A percentile compares a stretch with the other conserved stretches of the same genome.
phyloP scores from a whole-genome alignment of 2,113 vertebrate genomes.

The Reinhardtius hippoglossoides region DNA sequence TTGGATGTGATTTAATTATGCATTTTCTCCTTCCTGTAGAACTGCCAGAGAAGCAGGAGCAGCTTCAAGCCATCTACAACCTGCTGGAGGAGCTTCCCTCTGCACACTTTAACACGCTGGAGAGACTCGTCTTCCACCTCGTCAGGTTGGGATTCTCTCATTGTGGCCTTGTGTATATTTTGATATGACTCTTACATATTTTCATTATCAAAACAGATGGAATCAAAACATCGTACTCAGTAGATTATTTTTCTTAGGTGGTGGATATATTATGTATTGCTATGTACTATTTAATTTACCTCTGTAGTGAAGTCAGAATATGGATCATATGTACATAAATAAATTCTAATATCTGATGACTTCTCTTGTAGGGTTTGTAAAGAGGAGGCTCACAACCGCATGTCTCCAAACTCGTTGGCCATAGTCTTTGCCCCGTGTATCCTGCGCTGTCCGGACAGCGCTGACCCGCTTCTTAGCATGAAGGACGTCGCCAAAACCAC shows the following conservation, averaged over 20 bases:
- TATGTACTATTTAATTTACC: neutral
- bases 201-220: neutral
- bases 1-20: neutral
- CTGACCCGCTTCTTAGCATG: slow-evolving; percentile 95
- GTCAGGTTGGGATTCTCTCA: slow-evolving; percentile 85
- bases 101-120: slow-evolving; percentile 89
- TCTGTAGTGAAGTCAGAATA: neutral
- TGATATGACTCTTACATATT: too few species aligned
- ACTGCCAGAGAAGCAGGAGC: slow-evolving; percentile 93
- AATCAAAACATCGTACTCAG: neutral
- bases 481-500: slow-evolving; percentile 97
- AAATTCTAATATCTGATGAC: neutral
- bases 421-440: slow-evolving; percentile 97
- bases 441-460: slow-evolving; percentile 91
- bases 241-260: too few species aligned
- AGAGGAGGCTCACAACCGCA: slow-evolving; percentile 93
- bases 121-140: slow-evolving; percentile 95
- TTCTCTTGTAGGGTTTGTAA: slow-evolving; percentile 88
- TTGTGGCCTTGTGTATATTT: too few species aligned
- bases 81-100: slow-evolving; percentile 90
- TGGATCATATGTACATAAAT: neutral
- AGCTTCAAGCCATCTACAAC: slow-evolving; percentile 90
- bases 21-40: slow-evolving; percentile 76
- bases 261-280: too few species aligned
- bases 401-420: slow-evolving; percentile 94